A percentile compares a stretch with the other conserved stretches of the same genome.
phyloP scores from a whole-genome alignment of 2,113 vertebrate genomes.

The Leptocoma aspasia region DNA sequence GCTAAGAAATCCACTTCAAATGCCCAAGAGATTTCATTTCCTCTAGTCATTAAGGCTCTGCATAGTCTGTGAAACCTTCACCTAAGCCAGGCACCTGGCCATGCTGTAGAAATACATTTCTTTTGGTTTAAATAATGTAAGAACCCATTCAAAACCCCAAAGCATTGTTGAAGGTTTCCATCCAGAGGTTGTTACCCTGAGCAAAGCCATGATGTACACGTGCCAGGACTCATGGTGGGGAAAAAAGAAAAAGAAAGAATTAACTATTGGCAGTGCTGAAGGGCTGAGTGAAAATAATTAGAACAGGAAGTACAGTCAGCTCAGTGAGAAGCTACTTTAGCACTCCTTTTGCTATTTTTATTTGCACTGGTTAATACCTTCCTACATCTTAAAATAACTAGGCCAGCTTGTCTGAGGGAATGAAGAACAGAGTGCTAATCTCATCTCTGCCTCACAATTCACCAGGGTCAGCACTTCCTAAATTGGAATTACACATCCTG shows the following conservation, averaged over 20 bases:
- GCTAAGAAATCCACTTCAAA: background rate
- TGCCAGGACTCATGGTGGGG: background rate
- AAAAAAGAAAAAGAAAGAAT: background rate
- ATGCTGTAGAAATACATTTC: background rate
- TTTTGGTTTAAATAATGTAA: background rate
- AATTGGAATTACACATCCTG: background rate
- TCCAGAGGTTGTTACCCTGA: background rate
- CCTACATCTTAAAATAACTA: background rate
- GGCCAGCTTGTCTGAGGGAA: conserved; percentile 32
- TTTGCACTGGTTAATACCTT: conserved; percentile 38
- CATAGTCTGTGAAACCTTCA: background rate
- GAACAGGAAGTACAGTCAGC: conserved; percentile 8
- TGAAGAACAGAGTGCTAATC: background rate
- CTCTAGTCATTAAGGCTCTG: background rate
- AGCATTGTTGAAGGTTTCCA: background rate
- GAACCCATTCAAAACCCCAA: background rate
- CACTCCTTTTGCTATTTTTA: conserved; percentile 29
- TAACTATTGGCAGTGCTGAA: rapidly evolving
- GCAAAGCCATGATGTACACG: background rate
- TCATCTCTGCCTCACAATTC: conserved; percentile 29
- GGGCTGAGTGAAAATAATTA: background rate
- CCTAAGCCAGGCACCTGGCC: background rate
- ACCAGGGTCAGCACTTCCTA: conserved; percentile 22
- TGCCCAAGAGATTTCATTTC: background rate
- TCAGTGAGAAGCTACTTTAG: background rate